phyloP scores from a whole-genome alignment of 2,888 invertebrate species.

The Eupithecia dodoneata region DNA sequence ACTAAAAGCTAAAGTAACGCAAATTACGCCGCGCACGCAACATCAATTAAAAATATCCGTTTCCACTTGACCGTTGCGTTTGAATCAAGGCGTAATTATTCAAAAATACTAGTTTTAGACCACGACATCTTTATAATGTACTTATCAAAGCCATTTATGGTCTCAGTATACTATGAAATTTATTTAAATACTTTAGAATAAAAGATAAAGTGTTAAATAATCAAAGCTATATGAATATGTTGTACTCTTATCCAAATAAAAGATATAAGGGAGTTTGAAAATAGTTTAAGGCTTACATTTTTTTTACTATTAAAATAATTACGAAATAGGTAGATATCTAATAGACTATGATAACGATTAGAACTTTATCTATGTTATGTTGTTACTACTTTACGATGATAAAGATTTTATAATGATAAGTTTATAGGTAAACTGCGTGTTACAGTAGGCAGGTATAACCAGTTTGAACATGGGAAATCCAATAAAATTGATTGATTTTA shows the following conservation, averaged over 20 bases:
- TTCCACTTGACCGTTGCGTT: slow-evolving; percentile 32
- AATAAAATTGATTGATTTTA: slow-evolving; percentile 7
- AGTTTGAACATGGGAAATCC: slow-evolving; percentile 1
- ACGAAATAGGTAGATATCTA: slow-evolving; percentile 8
- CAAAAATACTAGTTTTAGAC: slow-evolving; percentile 1
- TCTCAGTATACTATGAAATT: background rate
- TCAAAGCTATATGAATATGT: background rate
- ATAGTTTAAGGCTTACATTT: background rate
- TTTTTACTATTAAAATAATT: background rate
- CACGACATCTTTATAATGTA: background rate
- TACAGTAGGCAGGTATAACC: slow-evolving; percentile 23
- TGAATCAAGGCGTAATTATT: slow-evolving; percentile 15
- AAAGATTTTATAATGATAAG: slow-evolving; percentile 19
- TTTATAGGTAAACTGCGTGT: slow-evolving; percentile 23
- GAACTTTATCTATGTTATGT: slow-evolving; percentile 13
- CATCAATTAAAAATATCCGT: slow-evolving; percentile 33
- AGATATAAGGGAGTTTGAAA: background rate
- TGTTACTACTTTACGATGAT: slow-evolving; percentile 9
- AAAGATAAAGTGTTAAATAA: background rate
- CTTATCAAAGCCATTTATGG: background rate
- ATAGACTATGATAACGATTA: slow-evolving; percentile 26
- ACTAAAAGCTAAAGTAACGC: slow-evolving; percentile 25
- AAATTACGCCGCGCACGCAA: slow-evolving; percentile 32
- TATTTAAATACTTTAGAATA: background rate
- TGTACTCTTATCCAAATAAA: background rate